Conservation (phyloP, 2,888 invertebrate genomes). For the Coenonympha arcania region DNA sequence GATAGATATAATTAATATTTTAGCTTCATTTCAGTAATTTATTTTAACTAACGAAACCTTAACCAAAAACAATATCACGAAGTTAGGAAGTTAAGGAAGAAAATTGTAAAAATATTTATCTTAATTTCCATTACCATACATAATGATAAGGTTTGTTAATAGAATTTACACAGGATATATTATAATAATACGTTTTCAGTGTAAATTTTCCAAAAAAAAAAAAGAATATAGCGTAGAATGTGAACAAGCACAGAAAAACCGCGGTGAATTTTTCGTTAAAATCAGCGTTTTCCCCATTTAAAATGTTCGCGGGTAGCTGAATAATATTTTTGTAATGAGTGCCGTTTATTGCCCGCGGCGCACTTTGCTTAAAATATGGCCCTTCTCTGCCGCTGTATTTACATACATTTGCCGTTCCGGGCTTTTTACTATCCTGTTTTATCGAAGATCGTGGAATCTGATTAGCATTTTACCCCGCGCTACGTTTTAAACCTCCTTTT, state of each 20-base stretch:
- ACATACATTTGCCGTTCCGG: conserved; percentile 33
- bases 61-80: too few species aligned
- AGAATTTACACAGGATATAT: not conserved
- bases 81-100: too few species aligned
- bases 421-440: conserved; percentile 35
- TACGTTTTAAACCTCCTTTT: conserved; percentile 11
- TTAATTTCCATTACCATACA: too few species aligned
- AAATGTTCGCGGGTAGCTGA: conserved; percentile 32
- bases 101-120: too few species aligned
- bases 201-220: conserved; percentile 5
- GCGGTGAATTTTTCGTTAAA: conserved; percentile 16
- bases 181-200: conserved; percentile 6
- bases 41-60: too few species aligned
- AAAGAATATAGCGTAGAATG: conserved; percentile 14
- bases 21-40: too few species aligned
- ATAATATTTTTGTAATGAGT: conserved; percentile 38
- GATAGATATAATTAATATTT: too few species aligned
- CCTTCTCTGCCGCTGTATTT: conserved; percentile 30
- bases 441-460: conserved; percentile 31
- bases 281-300: conserved; percentile 33
- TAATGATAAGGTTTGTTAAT: too few species aligned
- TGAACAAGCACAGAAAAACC: conserved; percentile 12
- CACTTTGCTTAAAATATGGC: conserved; percentile 33
- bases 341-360: conserved; percentile 33
- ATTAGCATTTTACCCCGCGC: conserved; percentile 29